A percentile compares a stretch with the other conserved stretches of the same genome.
Conservation (phyloP, 2,113 vertebrate species). For the Opisthocomus hoazin region DNA sequence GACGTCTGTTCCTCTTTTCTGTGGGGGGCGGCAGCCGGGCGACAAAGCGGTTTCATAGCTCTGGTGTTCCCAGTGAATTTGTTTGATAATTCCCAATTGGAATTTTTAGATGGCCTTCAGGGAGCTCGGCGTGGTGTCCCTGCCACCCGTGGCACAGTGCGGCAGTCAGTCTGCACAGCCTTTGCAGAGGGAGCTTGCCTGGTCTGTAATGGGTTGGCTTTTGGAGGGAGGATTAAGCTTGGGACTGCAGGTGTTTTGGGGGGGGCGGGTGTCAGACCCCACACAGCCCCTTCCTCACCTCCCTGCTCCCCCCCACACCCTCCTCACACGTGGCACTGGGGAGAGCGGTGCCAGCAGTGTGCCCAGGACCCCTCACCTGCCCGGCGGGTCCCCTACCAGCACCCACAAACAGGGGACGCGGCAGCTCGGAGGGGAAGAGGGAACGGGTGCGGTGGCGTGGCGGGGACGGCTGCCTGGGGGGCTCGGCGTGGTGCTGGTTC, state of each 20-base stretch:
- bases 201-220: neutral
- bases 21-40: neutral
- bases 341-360: fast-evolving
- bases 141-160: fast-evolving
- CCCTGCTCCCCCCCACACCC: fast-evolving
- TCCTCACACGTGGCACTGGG: fast-evolving
- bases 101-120: neutral
- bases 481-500: neutral
- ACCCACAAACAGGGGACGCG: fast-evolving
- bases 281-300: neutral
- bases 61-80: neutral
- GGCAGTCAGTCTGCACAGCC: fast-evolving
- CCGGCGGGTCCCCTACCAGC: fast-evolving
- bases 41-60: neutral
- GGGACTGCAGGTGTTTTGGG: neutral
- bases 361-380: neutral
- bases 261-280: neutral
- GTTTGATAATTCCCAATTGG: neutral
- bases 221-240: neutral
- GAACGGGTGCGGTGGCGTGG: fast-evolving
- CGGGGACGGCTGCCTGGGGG: neutral
- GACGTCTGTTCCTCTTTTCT: neutral
- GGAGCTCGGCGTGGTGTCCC: fast-evolving
- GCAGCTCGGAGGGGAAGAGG: neutral
- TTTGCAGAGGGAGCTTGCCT: neutral